These are phyloP conservation scores for Tamias sibiricus DNA, from an alignment of 2,113 vertebrate genomes.

Conservation along the genomic window DNA sequence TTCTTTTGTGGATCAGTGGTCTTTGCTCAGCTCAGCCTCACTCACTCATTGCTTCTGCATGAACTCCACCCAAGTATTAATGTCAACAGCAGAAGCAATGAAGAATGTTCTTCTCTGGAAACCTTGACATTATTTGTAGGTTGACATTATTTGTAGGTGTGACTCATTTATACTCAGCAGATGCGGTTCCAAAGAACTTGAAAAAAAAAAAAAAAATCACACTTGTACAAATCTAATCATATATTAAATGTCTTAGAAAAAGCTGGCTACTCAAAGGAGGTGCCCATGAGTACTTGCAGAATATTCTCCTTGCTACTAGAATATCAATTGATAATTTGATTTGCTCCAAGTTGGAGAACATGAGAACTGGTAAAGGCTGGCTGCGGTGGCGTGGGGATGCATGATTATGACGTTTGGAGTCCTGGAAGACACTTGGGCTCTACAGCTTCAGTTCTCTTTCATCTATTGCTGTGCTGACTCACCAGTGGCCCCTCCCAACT, in stretches of 20 bases:
- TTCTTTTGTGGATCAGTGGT: not conserved
- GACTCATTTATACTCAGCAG: conserved; percentile 6
- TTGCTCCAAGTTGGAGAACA: not conserved
- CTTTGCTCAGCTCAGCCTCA: not conserved
- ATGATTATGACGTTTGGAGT: not conserved
- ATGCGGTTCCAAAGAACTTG: not conserved
- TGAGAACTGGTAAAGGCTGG: not conserved
- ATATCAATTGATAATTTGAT: not conserved
- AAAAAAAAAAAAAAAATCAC: not conserved
- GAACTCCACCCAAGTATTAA: not conserved
- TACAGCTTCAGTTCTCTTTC: not conserved
- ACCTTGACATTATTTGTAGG: not conserved
- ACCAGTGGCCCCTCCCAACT: not conserved
- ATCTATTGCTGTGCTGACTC: not conserved
- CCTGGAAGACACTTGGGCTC: not conserved
- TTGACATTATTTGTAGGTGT: not conserved
- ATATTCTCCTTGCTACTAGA: not conserved
- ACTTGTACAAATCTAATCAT: conserved; percentile 1
- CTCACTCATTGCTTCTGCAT: not conserved
- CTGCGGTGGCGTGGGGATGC: not conserved
- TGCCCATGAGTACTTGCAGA: not conserved
- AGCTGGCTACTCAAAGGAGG: not conserved
- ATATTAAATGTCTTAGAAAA: not conserved
- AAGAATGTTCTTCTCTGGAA: not conserved
- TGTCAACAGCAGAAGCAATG: not conserved